These are phyloP conservation scores for Scarus forsteni DNA, from an alignment of 2,797 vertebrate genomes.

Conservation along the genomic window DNA sequence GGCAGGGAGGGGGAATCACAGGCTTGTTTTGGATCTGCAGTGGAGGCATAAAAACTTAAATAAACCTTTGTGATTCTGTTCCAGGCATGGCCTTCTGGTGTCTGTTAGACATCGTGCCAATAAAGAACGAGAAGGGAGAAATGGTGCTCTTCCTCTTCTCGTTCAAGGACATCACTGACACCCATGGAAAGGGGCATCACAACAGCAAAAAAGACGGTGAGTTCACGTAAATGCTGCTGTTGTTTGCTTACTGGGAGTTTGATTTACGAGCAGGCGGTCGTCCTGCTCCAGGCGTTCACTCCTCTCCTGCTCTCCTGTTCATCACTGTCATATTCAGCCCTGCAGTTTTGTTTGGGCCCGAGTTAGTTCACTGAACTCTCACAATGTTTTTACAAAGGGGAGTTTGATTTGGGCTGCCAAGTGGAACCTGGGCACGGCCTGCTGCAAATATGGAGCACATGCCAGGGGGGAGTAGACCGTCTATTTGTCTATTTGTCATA, in stretches of 20 bases:
- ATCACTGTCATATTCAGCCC: slow-evolving; percentile 68
- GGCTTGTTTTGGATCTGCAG: neutral
- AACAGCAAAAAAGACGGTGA: slow-evolving; percentile 87
- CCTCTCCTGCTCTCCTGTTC: slow-evolving; percentile 50
- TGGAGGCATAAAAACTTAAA: neutral
- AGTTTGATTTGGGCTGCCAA: slow-evolving; percentile 53
- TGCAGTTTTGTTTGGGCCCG: slow-evolving; percentile 39
- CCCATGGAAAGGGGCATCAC: slow-evolving; percentile 78
- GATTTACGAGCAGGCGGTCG: slow-evolving; percentile 58
- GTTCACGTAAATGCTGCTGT: slow-evolving; percentile 15
- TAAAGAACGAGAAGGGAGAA: slow-evolving; percentile 98
- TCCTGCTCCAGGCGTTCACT: slow-evolving; percentile 50
- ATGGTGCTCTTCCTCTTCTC: slow-evolving; percentile 98
- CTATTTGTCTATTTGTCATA: slow-evolving; percentile 7
- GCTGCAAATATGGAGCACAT: slow-evolving; percentile 25
- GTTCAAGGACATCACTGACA: slow-evolving; percentile 96
- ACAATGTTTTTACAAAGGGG: slow-evolving; percentile 51
- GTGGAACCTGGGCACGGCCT: slow-evolving; percentile 53
- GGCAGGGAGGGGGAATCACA: slow-evolving; percentile 20
- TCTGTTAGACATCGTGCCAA: slow-evolving; percentile 95
- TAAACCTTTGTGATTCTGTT: slow-evolving; percentile 32
- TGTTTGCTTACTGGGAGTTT: slow-evolving; percentile 49
- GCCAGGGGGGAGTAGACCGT: slow-evolving; percentile 20
- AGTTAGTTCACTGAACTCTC: slow-evolving; percentile 47
- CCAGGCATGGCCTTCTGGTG: slow-evolving; percentile 94